A percentile compares a stretch with the other conserved stretches of the same genome.
Evolutionary conservation across 92 coral and sea anemone species (phyloP).

Genomic region (Bergia puertoricense): DNA sequence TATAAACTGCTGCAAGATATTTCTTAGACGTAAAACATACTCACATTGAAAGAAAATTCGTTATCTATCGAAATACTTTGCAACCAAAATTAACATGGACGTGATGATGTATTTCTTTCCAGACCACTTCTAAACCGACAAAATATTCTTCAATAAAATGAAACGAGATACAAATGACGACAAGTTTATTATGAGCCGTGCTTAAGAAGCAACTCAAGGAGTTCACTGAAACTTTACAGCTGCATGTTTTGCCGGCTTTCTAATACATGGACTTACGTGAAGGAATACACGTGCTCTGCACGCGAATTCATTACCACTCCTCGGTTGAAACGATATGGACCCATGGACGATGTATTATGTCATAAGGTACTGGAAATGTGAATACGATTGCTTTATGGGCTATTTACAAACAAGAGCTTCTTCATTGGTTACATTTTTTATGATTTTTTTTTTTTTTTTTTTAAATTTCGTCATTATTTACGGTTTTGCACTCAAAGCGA

Average conservation of each 20-base stretch:
- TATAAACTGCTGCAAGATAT: neutral
- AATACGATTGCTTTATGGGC: neutral
- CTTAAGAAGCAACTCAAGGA: neutral
- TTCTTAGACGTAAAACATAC: neutral
- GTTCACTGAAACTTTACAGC: neutral
- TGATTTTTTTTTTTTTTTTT: too few relatives aligned
- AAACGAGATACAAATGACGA: neutral
- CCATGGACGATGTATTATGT: neutral
- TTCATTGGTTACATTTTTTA: too few relatives aligned
- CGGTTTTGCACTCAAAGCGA: neutral
- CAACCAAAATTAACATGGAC: neutral
- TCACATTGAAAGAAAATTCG: neutral
- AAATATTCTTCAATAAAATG: neutral
- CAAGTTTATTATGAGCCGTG: neutral
- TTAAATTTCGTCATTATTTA: neutral
- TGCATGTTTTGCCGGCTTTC: neutral
- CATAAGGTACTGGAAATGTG: neutral
- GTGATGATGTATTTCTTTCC: neutral
- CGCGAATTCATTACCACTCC: neutral
- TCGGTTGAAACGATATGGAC: too few relatives aligned
- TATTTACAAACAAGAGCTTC: neutral
- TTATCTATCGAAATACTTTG: neutral
- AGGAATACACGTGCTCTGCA: neutral
- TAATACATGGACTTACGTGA: neutral
- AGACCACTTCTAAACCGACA: neutral